Conservation (phyloP, 2,113 vertebrate genomes). For the Oncorhynchus keta region DNA sequence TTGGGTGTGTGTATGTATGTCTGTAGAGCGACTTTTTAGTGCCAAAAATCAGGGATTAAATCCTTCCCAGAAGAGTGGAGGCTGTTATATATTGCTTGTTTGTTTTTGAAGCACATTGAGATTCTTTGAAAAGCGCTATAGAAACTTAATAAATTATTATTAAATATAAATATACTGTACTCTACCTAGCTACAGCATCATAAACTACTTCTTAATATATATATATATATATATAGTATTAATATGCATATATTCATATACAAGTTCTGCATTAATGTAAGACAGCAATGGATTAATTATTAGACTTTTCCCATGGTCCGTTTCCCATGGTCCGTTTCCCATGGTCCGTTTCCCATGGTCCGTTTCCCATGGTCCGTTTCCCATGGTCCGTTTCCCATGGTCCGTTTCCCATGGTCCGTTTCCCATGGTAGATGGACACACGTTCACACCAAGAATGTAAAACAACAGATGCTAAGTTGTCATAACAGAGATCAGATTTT, state of each 20-base stretch:
- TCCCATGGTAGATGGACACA: slow-evolving; percentile 23
- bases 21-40: too few relatives aligned
- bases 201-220: background rate
- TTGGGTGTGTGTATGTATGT: too few relatives aligned
- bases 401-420: background rate
- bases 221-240: background rate
- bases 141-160: too few relatives aligned
- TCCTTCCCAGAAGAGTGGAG: too few relatives aligned
- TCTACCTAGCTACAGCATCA: too few relatives aligned
- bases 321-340: background rate
- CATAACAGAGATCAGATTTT: slow-evolving; percentile 36
- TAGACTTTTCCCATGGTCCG: background rate
- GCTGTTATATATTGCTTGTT: too few relatives aligned
- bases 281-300: slow-evolving; percentile 3
- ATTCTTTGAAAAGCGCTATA: too few relatives aligned
- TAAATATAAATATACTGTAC: too few relatives aligned
- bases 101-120: too few relatives aligned
- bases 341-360: background rate
- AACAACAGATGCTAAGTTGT: slow-evolving; percentile 47
- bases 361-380: background rate
- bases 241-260: background rate
- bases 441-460: slow-evolving; percentile 40
- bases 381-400: slow-evolving; percentile 1
- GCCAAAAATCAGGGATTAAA: too few relatives aligned
- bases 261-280: slow-evolving; percentile 14